Base-by-base conservation (phyloP, 2,113 vertebrate species). In the Illadopsis cleaveri region DNA sequence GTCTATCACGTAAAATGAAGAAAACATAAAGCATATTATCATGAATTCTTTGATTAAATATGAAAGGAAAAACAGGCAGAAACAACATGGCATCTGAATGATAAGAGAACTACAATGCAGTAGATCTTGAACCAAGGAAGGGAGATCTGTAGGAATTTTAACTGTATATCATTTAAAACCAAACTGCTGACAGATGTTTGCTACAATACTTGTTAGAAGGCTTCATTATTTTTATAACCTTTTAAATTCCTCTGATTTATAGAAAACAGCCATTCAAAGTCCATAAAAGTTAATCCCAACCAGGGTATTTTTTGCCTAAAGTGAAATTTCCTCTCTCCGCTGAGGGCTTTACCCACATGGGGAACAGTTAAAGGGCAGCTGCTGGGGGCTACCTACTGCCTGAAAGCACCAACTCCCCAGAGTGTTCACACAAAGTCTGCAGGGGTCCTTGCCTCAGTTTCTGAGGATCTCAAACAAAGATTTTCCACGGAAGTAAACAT, bases 181-280 rank as follows among this genome's bases (percentile, higher is more conserved):
- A 81, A 96, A 93, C 82, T 78, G 64, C 82, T 0, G 1, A 92
- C 96, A 95, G 79, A 95, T 95, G 93, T 96, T 94, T 82, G 70
- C 64, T 93, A 58, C 88, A 77, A 80, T 86, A 93, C 64, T 89
- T 83, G 86, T 96, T 96, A 96, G 80, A 90, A 38, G 50, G 89
- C 83, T 95, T 96, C 12, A 3, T 93, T 96, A 92, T 91, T 94
- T 97, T 97, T 97, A 97, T 94, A 93, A 78, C 83, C 93, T 94
- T 95, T 89, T 95, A 97, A 94, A 96, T 97, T 96, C 94, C 82
- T 95, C 93, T 81, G 80, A 94, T 94, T 95, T 90, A 92, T 89
- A 94, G 86, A 86, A 97, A 96, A 83, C 24, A 30, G 65, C 56
- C 80, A 82, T 89, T 96, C 82, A 97, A 94, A 93, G 66, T 95